Evolutionary conservation across 2,888 invertebrate species (phyloP).

Genomic region (Acanthosepion pharaonis): DNA sequence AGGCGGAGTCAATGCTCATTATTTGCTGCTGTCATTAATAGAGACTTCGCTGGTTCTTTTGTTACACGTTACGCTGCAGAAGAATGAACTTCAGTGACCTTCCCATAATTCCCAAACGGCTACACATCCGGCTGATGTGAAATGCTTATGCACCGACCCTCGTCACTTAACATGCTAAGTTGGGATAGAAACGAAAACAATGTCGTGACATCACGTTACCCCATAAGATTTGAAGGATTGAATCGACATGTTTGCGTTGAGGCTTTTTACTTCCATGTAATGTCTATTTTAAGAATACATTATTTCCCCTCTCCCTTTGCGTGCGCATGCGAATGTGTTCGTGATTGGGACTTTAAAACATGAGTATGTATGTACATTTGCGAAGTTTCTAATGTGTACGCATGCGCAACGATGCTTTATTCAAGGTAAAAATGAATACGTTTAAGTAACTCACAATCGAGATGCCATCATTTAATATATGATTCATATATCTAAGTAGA

Average conservation of each 20-base stretch:
- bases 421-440: too few species aligned
- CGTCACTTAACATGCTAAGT: not conserved
- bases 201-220: conserved; percentile 33
- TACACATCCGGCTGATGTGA: not conserved
- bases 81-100: not conserved
- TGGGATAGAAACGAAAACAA: not conserved
- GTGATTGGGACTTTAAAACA: not conserved
- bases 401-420: not conserved
- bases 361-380: not conserved
- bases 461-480: too few species aligned
- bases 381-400: not conserved
- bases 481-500: too few species aligned
- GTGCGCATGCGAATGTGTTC: not conserved
- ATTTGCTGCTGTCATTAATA: conserved; percentile 15
- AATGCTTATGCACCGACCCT: not conserved
- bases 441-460: too few species aligned
- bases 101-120: not conserved
- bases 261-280: not conserved
- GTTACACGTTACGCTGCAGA: not conserved
- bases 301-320: not conserved
- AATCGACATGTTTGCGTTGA: not conserved
- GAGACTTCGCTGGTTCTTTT: not conserved
- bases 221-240: not conserved
- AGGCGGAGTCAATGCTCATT: not conserved
- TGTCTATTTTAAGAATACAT: not conserved